phyloP scores from a whole-genome alignment of 2,888 invertebrate genomes.

The Mimumesa dahlbomi region DNA sequence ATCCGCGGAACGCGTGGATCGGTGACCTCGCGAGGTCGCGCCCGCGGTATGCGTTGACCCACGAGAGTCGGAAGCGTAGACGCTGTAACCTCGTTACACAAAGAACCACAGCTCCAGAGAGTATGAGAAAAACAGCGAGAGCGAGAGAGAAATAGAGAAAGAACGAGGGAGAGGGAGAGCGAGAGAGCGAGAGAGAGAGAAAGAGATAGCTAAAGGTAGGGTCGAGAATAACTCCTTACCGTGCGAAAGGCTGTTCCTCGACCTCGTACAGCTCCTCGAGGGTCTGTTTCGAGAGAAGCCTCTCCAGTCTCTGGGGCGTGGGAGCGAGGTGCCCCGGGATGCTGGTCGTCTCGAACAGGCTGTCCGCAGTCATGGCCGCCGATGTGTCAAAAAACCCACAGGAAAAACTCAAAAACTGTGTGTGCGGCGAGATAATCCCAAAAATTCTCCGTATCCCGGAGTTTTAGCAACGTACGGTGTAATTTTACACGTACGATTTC shows the following conservation, averaged over 20 bases:
- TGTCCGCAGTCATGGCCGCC: slow-evolving; percentile 76
- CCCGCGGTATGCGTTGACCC: slow-evolving; percentile 6
- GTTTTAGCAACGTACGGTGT: not conserved
- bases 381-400: slow-evolving; percentile 26
- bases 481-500: slow-evolving; percentile 25
- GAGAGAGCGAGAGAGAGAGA: not conserved
- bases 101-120: slow-evolving; percentile 12
- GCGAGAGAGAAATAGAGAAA: slow-evolving; percentile 13
- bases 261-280: slow-evolving; percentile 80
- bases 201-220: slow-evolving; percentile 9
- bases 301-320: slow-evolving; percentile 79
- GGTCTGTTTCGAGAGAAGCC: slow-evolving; percentile 78
- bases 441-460: slow-evolving; percentile 1
- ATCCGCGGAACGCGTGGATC: slow-evolving; percentile 25
- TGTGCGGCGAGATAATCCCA: slow-evolving; percentile 12
- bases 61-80: slow-evolving; percentile 40
- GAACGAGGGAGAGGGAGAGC: not conserved
- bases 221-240: slow-evolving; percentile 69
- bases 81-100: slow-evolving; percentile 42
- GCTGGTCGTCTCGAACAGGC: slow-evolving; percentile 79
- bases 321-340: slow-evolving; percentile 80
- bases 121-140: slow-evolving; percentile 11
- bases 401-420: no score
- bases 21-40: slow-evolving; percentile 50
- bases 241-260: slow-evolving; percentile 80